phyloP scores from a whole-genome alignment of 2,797 vertebrate genomes.

The Calcarius lapponicus region DNA sequence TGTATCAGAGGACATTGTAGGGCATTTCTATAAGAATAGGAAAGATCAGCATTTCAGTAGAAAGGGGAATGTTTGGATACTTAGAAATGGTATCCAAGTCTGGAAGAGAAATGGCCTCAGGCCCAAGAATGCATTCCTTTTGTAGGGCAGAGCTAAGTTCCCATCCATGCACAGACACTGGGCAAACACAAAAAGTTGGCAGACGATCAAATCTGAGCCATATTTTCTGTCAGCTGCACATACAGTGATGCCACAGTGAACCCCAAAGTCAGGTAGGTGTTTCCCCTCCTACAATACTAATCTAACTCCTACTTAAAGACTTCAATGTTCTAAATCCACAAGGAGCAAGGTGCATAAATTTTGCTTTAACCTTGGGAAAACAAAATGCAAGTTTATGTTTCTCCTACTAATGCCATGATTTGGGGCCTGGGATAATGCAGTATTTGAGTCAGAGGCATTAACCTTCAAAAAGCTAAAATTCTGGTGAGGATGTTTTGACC shows the following conservation, averaged over 20 bases:
- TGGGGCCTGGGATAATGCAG: not conserved
- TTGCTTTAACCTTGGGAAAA: not conserved
- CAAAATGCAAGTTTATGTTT: not conserved
- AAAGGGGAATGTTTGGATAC: not conserved
- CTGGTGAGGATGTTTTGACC: not conserved
- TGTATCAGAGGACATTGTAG: accelerated
- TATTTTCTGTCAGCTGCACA: not conserved
- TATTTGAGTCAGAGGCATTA: not conserved
- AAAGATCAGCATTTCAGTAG: not conserved
- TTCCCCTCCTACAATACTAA: not conserved
- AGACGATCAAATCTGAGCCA: not conserved
- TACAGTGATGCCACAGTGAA: not conserved
- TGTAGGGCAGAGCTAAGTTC: not conserved
- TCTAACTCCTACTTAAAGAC: not conserved
- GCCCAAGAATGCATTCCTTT: not conserved
- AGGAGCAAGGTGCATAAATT: not conserved
- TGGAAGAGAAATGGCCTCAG: not conserved
- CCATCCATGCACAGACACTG: not conserved
- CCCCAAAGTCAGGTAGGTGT: not conserved
- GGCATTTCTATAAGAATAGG: not conserved
- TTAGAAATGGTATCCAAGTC: not conserved
- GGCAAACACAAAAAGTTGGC: not conserved
- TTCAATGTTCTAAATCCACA: not conserved
- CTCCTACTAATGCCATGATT: not conserved
- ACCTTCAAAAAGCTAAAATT: not conserved